Evolutionary conservation across 2,888 invertebrate genomes (phyloP).

Genomic region (Protonemura montana): DNA sequence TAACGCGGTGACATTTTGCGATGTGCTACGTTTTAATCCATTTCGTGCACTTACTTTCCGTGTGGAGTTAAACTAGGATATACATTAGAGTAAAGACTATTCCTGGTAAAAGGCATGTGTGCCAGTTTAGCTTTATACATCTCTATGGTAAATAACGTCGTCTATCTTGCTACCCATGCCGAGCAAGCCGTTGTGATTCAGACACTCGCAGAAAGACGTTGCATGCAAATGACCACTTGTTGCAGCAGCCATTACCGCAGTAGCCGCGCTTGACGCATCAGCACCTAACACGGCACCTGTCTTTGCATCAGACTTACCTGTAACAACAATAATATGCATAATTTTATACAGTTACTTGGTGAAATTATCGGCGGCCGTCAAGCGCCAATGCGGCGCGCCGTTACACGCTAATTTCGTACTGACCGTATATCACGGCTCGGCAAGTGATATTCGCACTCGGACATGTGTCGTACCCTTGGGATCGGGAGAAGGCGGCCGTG

Average conservation of each 20-base stretch:
- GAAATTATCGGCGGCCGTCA: background rate
- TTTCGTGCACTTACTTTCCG: background rate
- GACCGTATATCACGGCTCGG: background rate
- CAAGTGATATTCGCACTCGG: too few species aligned
- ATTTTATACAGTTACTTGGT: background rate
- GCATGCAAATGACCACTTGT: background rate
- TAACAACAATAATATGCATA: conserved; percentile 12
- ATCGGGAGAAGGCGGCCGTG: background rate
- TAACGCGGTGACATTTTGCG: background rate
- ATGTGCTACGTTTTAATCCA: background rate
- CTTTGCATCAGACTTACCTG: background rate
- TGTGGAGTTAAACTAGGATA: background rate
- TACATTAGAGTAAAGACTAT: background rate
- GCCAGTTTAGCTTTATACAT: too few species aligned
- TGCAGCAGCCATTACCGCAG: background rate
- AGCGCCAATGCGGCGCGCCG: background rate
- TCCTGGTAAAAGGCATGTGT: too few species aligned
- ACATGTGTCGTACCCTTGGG: too few species aligned
- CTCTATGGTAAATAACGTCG: too few species aligned
- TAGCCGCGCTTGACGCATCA: too few species aligned
- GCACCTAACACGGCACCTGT: background rate
- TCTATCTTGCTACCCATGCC: background rate
- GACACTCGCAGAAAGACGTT: background rate
- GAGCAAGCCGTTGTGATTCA: background rate
- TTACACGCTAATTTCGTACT: background rate